phyloP scores from a whole-genome alignment of 2,888 invertebrate species.

The Pilophorus perplexus region DNA sequence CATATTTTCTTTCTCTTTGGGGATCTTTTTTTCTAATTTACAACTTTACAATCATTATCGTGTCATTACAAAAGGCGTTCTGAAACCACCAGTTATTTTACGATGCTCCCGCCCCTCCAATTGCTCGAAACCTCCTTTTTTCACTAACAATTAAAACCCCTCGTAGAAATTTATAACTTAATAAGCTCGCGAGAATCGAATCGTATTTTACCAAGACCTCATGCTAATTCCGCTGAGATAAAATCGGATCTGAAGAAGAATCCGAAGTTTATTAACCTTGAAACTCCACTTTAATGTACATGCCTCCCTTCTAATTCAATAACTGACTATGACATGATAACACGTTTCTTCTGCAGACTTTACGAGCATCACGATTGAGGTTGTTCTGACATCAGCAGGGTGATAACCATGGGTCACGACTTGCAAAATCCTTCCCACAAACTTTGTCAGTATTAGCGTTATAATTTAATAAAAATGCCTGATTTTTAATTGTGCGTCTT shows the following conservation, averaged over 20 bases:
- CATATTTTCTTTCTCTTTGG: not conserved
- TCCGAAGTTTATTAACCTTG: conserved; percentile 1
- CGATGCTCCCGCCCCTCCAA: conserved; percentile 17
- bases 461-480: no score
- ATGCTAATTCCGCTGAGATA: conserved; percentile 27
- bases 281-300: not conserved
- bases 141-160: conserved; percentile 11
- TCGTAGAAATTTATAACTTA: conserved; percentile 27
- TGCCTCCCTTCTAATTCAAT: no score
- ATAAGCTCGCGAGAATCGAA: conserved; percentile 10
- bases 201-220: conserved; percentile 15
- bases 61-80: conserved; percentile 29
- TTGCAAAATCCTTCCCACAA: no score
- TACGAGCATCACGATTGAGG: no score
- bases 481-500: no score
- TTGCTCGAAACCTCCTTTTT: not conserved
- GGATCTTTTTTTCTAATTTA: conserved; percentile 18
- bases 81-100: conserved; percentile 5
- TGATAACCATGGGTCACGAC: no score
- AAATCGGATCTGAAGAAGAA: not conserved
- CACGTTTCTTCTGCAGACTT: no score
- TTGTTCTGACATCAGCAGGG: no score
- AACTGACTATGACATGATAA: not conserved
- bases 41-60: conserved; percentile 31
- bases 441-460: no score